Conservation (phyloP, 2,888 invertebrate species). For the Harpalus rubripes region DNA sequence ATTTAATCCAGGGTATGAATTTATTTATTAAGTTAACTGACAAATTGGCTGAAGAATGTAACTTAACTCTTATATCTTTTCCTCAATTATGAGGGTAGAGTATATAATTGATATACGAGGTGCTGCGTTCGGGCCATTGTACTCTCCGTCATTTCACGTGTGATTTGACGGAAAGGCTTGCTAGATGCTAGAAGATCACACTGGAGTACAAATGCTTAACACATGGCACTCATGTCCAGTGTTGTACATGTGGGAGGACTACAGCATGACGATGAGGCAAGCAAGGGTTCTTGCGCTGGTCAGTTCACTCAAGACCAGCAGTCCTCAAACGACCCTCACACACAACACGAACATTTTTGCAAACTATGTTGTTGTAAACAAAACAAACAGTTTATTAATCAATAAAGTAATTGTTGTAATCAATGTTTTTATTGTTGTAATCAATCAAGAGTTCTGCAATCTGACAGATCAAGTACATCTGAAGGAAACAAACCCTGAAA, state of each 20-base stretch:
- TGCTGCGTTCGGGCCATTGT: background rate
- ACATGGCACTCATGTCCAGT: background rate
- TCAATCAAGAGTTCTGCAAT: background rate
- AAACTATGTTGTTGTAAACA: background rate
- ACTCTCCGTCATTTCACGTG: background rate
- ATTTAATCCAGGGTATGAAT: conserved; percentile 31
- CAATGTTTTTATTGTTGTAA: background rate
- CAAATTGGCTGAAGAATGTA: conserved; percentile 11
- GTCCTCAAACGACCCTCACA: background rate
- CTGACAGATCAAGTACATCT: background rate
- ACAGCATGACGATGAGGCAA: background rate
- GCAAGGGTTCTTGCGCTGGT: conserved; percentile 1
- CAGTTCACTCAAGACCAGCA: background rate
- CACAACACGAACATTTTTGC: background rate
- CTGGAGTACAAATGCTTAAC: background rate
- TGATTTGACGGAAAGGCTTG: background rate
- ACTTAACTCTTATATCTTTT: conserved; percentile 23
- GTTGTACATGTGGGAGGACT: conserved; percentile 4
- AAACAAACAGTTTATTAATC: background rate
- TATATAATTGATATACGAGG: conserved; percentile 20
- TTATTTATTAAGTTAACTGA: conserved; percentile 25
- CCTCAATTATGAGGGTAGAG: conserved; percentile 41
- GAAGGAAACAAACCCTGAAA: background rate
- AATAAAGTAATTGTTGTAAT: background rate
- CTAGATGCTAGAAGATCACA: background rate